Evolutionary conservation across 1,140 invertebrate species (phyloP).

Genomic region (Rhyzopertha dominica): DNA sequence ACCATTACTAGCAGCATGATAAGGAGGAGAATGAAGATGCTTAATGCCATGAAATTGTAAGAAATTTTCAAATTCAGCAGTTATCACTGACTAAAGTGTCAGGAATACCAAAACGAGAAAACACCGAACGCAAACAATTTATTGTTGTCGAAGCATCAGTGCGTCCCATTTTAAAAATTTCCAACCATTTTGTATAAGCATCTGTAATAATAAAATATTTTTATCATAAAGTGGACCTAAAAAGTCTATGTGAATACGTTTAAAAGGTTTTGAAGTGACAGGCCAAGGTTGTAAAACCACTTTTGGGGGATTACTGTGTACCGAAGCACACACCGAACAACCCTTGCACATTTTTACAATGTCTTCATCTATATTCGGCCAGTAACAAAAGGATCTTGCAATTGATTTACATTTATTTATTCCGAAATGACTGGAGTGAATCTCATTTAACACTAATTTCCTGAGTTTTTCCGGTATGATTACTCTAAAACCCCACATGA

Average conservation of each 20-base stretch:
- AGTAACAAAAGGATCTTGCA: slow-evolving; percentile 45
- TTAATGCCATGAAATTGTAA: slow-evolving; percentile 5
- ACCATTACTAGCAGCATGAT: too few species aligned
- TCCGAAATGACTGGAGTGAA: slow-evolving; percentile 46
- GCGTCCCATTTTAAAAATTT: slow-evolving; percentile 21
- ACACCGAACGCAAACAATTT: slow-evolving; percentile 12
- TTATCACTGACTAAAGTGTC: slow-evolving; percentile 18
- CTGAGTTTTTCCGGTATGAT: slow-evolving; percentile 41
- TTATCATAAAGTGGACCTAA: slow-evolving; percentile 33
- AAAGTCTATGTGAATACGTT: slow-evolving; percentile 40
- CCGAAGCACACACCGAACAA: slow-evolving; percentile 28
- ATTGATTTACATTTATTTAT: slow-evolving; percentile 45
- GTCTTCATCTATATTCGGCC: slow-evolving; percentile 44
- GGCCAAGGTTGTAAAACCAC: slow-evolving; percentile 37
- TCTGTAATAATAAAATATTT: slow-evolving; percentile 29
- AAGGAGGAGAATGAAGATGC: too few species aligned
- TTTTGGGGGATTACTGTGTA: slow-evolving; percentile 29
- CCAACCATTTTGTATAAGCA: slow-evolving; percentile 37
- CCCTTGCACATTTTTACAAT: slow-evolving; percentile 13
- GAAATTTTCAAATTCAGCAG: slow-evolving; percentile 23
- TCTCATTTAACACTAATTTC: slow-evolving; percentile 31
- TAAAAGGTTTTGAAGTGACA: slow-evolving; percentile 39
- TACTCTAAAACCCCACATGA: slow-evolving; percentile 34
- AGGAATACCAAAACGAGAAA: slow-evolving; percentile 19
- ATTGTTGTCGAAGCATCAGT: slow-evolving; percentile 23